phyloP scores from a whole-genome alignment of 2,797 vertebrate genomes.

The Mergus octosetaceus region DNA sequence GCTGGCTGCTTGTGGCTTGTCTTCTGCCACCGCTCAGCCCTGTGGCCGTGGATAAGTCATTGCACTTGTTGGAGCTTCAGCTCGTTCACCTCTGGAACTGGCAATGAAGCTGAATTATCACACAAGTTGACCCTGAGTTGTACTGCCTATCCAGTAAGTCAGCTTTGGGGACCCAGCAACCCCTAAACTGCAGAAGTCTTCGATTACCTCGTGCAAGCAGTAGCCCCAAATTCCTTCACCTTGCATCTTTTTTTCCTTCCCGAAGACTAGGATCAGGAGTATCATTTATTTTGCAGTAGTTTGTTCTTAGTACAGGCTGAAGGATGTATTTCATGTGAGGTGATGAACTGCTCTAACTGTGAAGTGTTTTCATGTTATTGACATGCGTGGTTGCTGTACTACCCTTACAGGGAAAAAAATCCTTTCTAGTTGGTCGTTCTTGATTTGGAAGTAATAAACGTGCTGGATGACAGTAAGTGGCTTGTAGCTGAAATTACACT shows the following conservation, averaged over 20 bases:
- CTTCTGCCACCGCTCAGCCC: not conserved
- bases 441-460: not conserved
- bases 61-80: not conserved
- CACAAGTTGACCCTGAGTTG: rapidly evolving
- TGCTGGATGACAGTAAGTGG: not conserved
- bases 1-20: not conserved
- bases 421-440: not conserved
- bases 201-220: not conserved
- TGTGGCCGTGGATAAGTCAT: not conserved
- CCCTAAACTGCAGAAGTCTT: not conserved
- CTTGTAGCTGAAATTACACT: not conserved
- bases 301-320: not conserved
- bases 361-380: not conserved
- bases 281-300: not conserved
- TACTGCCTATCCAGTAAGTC: not conserved
- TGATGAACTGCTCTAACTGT: not conserved
- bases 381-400: not conserved
- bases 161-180: not conserved
- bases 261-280: not conserved
- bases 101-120: not conserved
- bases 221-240: not conserved
- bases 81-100: not conserved
- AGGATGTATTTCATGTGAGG: not conserved
- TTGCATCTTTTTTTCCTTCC: not conserved
- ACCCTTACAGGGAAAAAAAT: not conserved